Evolutionary conservation across 2,797 vertebrate genomes (phyloP).

Genomic region (Etheostoma nigrum): DNA sequence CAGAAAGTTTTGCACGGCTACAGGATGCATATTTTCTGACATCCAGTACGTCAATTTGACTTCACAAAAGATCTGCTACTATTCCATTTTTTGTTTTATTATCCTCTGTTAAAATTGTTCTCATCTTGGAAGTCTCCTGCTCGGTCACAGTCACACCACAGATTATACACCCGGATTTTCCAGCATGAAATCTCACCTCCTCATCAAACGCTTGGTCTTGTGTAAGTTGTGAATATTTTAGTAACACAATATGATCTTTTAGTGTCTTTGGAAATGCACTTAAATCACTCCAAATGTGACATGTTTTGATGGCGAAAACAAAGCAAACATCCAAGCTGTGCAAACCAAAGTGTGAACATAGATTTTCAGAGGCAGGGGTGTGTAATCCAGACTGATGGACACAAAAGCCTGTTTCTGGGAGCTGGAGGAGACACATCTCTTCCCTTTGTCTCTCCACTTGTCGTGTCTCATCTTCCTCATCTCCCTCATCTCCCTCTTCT

Average conservation of each 20-base stretch:
- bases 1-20: conserved; percentile 18
- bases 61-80: conserved; percentile 2
- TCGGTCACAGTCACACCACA: conserved; percentile 24
- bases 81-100: conserved; percentile 37
- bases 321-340: conserved; percentile 59
- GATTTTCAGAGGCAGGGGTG: conserved; percentile 55
- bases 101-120: conserved; percentile 45
- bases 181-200: conserved; percentile 39
- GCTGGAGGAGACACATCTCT: conserved; percentile 43
- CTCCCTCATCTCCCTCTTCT: conserved; percentile 22
- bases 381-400: conserved; percentile 66
- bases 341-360: conserved; percentile 54
- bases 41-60: conserved; percentile 23
- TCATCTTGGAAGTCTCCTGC: conserved; percentile 28
- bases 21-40: conserved; percentile 22
- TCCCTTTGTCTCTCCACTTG: conserved; percentile 34
- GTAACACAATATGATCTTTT: conserved; percentile 16
- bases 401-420: conserved; percentile 46
- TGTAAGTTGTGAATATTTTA: conserved; percentile 14
- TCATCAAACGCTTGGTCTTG: conserved; percentile 21
- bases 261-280: conserved; percentile 35
- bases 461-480: conserved; percentile 43
- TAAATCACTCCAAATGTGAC: conserved; percentile 53
- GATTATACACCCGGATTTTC: conserved; percentile 41
- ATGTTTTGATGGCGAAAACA: conserved; percentile 44